Evolutionary conservation across 2,797 vertebrate genomes (phyloP), one percentile per base, ranked within the genome.

Genomic region (Brotula barbata): DNA sequence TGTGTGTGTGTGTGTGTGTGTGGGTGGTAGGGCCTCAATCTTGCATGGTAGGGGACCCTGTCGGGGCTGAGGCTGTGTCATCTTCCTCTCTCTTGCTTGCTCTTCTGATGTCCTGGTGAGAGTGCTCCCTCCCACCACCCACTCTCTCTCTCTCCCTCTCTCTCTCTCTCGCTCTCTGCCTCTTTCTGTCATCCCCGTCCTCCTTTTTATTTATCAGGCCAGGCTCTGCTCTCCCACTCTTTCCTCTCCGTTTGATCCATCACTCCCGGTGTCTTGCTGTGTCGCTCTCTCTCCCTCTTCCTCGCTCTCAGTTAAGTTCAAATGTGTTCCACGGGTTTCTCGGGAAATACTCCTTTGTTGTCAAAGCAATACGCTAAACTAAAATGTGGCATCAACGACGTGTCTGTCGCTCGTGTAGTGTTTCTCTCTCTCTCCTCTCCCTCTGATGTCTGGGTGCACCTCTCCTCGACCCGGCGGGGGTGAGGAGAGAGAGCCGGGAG

Each of bases 401-500:
- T 58, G 60, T 51, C 31, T 48, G 1, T 43, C 64, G 49, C 68
- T 47, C 13, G 14, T 49, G 21, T 11, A 31, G 50, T 0, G n/a
- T 0, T 13, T 48, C 43, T 68, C 25, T 17, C 59, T n/a, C 58
- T 36, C 37, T 58, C 13, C 41, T 62, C 33, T 44, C 11, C 22
- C 53, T 56, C 21, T 56, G 42, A 46, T 54, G 37, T 64, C 74
- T 48, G 22, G 43, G 64, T 53, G 50, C 69, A 12, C 73, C 63
- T 57, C 50, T 69, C 31, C 43, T 59, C 28, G 11, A 15, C 28
- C 19, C 44, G 45, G 44, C n/a, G 47, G 54, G 47, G 23, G 23
- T 19, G 58, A 40, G 22, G 53, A 73, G 73, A 56, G 72, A 69
- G 68, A 41, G 64, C 15, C 3, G 51, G 36, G 62, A 59, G 52